These are phyloP conservation scores for Pachypeltis micranthus DNA, from an alignment of 1,140 invertebrate genomes.

Conservation along the genomic window DNA sequence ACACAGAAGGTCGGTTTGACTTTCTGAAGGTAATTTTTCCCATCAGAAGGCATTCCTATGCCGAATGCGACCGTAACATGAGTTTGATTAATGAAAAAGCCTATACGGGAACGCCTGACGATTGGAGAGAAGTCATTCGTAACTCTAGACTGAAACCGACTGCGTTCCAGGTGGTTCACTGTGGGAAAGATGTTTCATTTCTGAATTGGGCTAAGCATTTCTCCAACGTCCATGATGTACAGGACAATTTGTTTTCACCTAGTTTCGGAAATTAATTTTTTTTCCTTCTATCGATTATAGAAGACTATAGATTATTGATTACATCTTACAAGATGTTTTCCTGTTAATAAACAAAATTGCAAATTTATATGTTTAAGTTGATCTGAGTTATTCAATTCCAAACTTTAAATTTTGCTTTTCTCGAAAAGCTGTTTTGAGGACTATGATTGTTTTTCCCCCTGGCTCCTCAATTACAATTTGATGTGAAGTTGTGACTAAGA, in stretches of 20 bases:
- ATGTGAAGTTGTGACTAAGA: too few species aligned
- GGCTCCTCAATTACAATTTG: too few species aligned
- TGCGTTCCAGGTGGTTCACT: not conserved
- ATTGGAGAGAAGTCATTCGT: not conserved
- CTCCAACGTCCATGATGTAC: not conserved
- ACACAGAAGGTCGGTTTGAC: not conserved
- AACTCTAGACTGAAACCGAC: not conserved
- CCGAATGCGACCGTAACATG: too few species aligned
- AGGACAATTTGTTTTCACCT: not conserved
- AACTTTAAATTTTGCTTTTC: too few species aligned
- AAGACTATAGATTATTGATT: not conserved
- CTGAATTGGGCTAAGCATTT: too few species aligned
- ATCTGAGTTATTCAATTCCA: not conserved
- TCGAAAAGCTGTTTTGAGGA: too few species aligned
- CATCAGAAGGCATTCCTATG: not conserved
- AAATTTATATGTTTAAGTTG: not conserved
- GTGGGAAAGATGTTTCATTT: too few species aligned
- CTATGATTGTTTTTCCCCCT: too few species aligned
- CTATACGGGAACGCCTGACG: not conserved
- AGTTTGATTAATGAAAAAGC: not conserved
- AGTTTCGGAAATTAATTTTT: not conserved
- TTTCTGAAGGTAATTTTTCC: not conserved
- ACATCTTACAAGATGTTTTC: not conserved
- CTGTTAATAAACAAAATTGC: slow-evolving; percentile 1
- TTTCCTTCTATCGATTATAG: not conserved